A percentile compares a stretch with the other conserved stretches of the same genome.
Conservation (phyloP, 2,113 vertebrate genomes). For the Trogon melanurus region DNA sequence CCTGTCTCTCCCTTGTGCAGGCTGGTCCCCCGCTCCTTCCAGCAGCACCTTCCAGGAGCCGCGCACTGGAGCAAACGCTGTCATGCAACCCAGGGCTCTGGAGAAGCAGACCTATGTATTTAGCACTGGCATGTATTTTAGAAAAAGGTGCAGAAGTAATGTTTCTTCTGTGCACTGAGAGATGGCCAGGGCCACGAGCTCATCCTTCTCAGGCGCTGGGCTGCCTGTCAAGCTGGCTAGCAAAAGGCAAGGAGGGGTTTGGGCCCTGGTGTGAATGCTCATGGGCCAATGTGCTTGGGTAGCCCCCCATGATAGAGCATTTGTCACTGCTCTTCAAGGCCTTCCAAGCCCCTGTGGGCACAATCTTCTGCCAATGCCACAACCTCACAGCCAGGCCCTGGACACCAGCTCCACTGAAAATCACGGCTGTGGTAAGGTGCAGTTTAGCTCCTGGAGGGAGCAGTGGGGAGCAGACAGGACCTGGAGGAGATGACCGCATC, state of each 20-base stretch:
- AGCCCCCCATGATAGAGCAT: not conserved
- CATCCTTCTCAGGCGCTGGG: not conserved
- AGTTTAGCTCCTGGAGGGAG: not conserved
- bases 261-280: not conserved
- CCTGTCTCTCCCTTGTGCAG: not conserved
- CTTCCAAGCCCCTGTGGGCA: not conserved
- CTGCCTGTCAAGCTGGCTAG: not conserved
- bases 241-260: not conserved
- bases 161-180: not conserved
- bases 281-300: rapidly evolving
- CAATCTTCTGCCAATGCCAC: not conserved
- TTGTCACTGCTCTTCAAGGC: not conserved
- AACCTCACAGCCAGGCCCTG: not conserved
- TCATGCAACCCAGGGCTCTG: not conserved
- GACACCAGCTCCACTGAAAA: not conserved
- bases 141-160: not conserved
- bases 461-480: not conserved
- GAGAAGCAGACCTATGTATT: not conserved
- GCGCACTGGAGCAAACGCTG: rapidly evolving
- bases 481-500: not conserved
- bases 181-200: not conserved
- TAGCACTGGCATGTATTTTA: not conserved
- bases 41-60: not conserved
- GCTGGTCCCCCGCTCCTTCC: not conserved
- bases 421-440: rapidly evolving